Evolutionary conservation across 2,113 vertebrate species (phyloP).

Genomic region (Caloenas nicobarica): DNA sequence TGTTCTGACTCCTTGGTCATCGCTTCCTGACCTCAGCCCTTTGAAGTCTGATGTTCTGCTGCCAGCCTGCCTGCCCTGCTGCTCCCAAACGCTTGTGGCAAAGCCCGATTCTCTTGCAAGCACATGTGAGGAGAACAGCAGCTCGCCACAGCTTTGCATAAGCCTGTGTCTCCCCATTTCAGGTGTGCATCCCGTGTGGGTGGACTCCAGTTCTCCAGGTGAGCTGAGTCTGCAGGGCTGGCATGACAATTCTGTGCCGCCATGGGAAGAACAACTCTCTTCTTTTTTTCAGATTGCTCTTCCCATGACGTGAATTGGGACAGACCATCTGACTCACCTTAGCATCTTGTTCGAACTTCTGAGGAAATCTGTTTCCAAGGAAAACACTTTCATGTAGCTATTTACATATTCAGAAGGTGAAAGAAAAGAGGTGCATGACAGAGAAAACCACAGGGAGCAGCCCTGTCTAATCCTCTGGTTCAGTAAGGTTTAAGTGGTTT

Average conservation of each 20-base stretch:
- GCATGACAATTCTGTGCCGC: not conserved
- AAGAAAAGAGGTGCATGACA: not conserved
- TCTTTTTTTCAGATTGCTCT: not conserved
- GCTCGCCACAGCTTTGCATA: not conserved
- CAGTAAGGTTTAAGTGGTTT: not conserved
- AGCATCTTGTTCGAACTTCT: not conserved
- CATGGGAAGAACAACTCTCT: accelerated
- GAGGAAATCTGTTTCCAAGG: not conserved
- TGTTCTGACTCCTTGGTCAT: not conserved
- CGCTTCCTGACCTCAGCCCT: not conserved
- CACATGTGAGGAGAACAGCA: accelerated
- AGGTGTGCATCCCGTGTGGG: accelerated
- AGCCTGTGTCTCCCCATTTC: not conserved
- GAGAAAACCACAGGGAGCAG: not conserved
- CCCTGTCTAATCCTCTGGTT: not conserved
- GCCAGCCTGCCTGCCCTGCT: not conserved
- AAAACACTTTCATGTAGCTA: not conserved
- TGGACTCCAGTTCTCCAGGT: not conserved
- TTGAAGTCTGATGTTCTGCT: not conserved
- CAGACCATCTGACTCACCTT: not conserved
- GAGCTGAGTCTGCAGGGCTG: not conserved
- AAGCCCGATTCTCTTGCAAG: not conserved
- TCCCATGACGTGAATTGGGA: accelerated
- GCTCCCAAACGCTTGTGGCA: not conserved
- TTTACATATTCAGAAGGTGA: not conserved